Evolutionary conservation across 2,113 vertebrate genomes (phyloP), one percentile per base, ranked within the genome.

Genomic region (Motacilla alba): DNA sequence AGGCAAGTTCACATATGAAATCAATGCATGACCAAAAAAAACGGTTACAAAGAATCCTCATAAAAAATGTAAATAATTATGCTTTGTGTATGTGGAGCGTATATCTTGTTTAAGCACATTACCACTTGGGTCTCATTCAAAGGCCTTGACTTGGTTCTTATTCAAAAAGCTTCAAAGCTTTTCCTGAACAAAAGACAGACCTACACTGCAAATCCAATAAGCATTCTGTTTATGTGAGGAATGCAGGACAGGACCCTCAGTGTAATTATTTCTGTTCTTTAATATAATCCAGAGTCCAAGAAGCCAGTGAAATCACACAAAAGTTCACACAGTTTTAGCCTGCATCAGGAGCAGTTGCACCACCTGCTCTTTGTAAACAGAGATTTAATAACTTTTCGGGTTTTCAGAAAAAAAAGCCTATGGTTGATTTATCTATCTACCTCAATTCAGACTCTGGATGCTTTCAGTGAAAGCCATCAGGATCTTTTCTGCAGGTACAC

Each of bases 151-250:
- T 88, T 88, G 64, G 22, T 92, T 31, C 27, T 68, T 72, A 56
- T 92, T 78, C 60, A 92, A 80, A 31, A 80, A 35, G 35, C 79
- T 92, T 93, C 93, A 94, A 74, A 92, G 92, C 63, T 83, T 93
- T 93, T 67, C 47, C 60, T 86, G 83, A 95, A 96, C 90, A 93
- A 92, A 95, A 95, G 92, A 89, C 93, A 97, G 93, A 88, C 87
- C 92, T 91, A 89, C 33, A 4, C 68, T 75, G 52, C 47, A 96
- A 96, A 95, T 85, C 94, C 68, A 91, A 35, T 91, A 91, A 90
- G 79, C 75, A 93, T 93, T 92, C 75, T 96, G 90, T 83, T 67
- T 94, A 94, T 92, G 87, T 92, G 44, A 96, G 92, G 95, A 97
- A 97, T 96, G 94, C 47, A 81, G 76, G 55, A 93, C 83, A 74